Evolutionary conservation across 37 sponge, comb jelly and placozoan genomes (phyloP), one percentile per base, ranked within the genome.

Genomic region (Mnemiopsis leidyi): DNA sequence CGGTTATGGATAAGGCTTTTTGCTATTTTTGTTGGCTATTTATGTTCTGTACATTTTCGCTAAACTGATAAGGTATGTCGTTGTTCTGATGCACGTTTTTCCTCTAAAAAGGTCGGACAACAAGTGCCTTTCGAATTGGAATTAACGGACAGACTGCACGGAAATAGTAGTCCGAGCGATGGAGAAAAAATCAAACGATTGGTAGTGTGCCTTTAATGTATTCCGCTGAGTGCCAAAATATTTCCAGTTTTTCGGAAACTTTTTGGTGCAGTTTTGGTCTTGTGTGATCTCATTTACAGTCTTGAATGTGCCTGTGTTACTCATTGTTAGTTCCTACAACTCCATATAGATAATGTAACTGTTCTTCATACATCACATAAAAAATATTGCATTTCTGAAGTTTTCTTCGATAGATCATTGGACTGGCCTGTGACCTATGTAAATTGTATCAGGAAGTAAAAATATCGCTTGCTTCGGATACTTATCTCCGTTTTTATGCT

Each of bases 111-210:
- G 79, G 79, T 34, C 18, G 7, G 32, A 31, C 79, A 20, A 26
- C 36, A 77, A 32, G 36, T 77, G 18, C 34, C 79, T 31, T 77
- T 77, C 36, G 79, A 77, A 1, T 31, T 77, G 79, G 79, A 77
- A 77, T 34, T 77, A 36, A 34, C 79, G 32, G 79, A 77, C 16
- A 77, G 26, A 32, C 26, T 77, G 18, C 34, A 77, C 36, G 2
- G 36, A 0, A 77, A 13, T 31, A 9, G 18, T 77, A 32, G 34
- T 16, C 36, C 36, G 20, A 77, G 3, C 3, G 35, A 77, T 20
- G 36, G 1, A 18, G 79, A 77, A 20, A 77, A 77, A 77, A 77
- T 77, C 79, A 77, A 77, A 32, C 79, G 32, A 77, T 77, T 77
- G 79, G 79, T 77, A 69, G 24, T 69, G 73, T 21, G 29, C 7